These are phyloP conservation scores for Papilio helenus DNA, from an alignment of 1,140 invertebrate genomes.

Conservation along the genomic window DNA sequence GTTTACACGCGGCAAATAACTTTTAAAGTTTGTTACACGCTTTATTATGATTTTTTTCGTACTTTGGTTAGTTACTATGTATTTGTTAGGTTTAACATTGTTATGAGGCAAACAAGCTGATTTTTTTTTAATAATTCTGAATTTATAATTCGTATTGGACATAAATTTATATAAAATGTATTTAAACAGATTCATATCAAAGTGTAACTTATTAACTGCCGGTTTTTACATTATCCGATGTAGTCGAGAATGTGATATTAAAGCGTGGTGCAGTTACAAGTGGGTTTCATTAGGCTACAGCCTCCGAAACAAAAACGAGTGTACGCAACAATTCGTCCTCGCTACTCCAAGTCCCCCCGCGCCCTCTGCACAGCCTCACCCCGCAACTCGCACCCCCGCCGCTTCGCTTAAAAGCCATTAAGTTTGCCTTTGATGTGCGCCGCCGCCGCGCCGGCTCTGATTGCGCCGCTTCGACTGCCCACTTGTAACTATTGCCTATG, in stretches of 20 bases:
- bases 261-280: constrained; percentile 47
- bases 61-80: background rate
- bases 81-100: background rate
- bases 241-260: constrained; percentile 3
- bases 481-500: constrained; percentile 63
- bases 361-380: constrained; percentile 29
- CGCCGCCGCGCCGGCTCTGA: constrained; percentile 57
- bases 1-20: background rate
- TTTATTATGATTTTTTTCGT: background rate
- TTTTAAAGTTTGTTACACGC: constrained; percentile 3
- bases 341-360: constrained; percentile 50
- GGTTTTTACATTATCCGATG: constrained; percentile 21
- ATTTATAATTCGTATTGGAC: background rate
- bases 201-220: background rate
- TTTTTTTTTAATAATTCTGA: too few species aligned
- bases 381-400: constrained; percentile 39
- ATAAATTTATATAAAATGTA: background rate
- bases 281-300: constrained; percentile 55
- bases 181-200: background rate
- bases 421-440: constrained; percentile 68
- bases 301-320: constrained; percentile 65
- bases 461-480: constrained; percentile 69
- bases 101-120: too few species aligned
- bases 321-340: constrained; percentile 61
- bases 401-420: constrained; percentile 57